A percentile compares a stretch with the other conserved stretches of the same genome.
Conservation (phyloP, 2,888 invertebrate genomes). For the Drosophila hamatofila region DNA sequence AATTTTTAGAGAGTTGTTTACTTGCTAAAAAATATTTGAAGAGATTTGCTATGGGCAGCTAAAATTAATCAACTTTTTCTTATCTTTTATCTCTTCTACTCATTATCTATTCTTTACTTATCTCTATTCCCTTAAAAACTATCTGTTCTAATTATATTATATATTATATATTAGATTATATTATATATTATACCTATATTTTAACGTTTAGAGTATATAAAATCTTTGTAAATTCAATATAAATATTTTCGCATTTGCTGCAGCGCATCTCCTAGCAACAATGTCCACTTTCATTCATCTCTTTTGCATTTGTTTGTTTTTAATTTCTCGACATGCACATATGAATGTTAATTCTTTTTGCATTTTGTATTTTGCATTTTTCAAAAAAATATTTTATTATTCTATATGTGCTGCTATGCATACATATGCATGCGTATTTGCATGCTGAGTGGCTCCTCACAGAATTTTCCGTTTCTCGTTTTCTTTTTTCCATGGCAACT, state of each 20-base stretch:
- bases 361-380: slow-evolving; percentile 15
- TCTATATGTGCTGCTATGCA: slow-evolving; percentile 11
- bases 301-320: slow-evolving; percentile 5
- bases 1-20: no score
- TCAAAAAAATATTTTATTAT: slow-evolving; percentile 14
- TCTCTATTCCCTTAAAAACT: no score
- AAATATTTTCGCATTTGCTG: not conserved
- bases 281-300: not conserved
- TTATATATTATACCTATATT: no score
- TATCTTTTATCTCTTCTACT: no score
- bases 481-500: slow-evolving; percentile 22
- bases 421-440: slow-evolving; percentile 9
- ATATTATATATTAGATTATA: no score
- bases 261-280: not conserved
- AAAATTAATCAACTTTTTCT: no score
- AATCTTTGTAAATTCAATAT: not conserved
- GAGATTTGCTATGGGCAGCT: no score
- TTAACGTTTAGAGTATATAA: no score
- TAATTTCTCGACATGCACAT: slow-evolving; percentile 16
- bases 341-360: slow-evolving; percentile 18
- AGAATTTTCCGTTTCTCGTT: not conserved
- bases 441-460: slow-evolving; percentile 15
- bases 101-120: no score
- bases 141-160: no score
- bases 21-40: no score